Percentiles rank a stretch among this genome's conserved stretches.
Conservation (phyloP, 2,113 vertebrate species). For the Corvus hawaiiensis region DNA sequence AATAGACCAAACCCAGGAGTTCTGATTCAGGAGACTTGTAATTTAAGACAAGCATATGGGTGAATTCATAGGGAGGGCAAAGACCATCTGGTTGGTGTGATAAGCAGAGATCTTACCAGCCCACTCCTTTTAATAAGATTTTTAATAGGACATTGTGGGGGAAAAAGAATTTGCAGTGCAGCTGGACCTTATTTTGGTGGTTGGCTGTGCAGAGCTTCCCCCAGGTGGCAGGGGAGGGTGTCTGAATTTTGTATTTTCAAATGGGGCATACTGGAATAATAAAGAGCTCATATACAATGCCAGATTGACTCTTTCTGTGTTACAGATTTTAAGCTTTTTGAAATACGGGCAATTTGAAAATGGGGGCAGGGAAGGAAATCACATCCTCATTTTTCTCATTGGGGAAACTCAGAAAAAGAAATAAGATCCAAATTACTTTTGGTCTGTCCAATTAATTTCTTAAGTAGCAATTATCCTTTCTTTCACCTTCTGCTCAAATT, state of each 20-base stretch:
- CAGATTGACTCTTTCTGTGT: background rate
- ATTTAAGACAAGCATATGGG: background rate
- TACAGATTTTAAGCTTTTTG: background rate
- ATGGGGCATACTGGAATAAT: background rate
- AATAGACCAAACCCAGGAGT: background rate
- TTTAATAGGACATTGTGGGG: background rate
- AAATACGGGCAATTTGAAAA: background rate
- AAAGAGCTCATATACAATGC: background rate
- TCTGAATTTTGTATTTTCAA: background rate
- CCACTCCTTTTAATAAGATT: background rate
- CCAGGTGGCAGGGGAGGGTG: background rate
- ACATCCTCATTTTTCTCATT: background rate
- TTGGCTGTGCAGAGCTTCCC: background rate
- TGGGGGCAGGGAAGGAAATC: background rate
- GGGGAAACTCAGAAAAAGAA: background rate
- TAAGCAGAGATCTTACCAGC: background rate
- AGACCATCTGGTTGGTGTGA: background rate
- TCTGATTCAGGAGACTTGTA: background rate
- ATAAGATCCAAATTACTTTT: background rate
- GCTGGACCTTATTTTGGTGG: background rate
- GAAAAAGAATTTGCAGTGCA: background rate
- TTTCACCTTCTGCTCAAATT: background rate
- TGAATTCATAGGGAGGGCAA: background rate
- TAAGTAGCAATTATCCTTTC: background rate
- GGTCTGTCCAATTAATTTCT: too few relatives aligned